These are phyloP conservation scores for Notiomystis cincta DNA, from an alignment of 2,113 vertebrate genomes.

Conservation along the genomic window DNA sequence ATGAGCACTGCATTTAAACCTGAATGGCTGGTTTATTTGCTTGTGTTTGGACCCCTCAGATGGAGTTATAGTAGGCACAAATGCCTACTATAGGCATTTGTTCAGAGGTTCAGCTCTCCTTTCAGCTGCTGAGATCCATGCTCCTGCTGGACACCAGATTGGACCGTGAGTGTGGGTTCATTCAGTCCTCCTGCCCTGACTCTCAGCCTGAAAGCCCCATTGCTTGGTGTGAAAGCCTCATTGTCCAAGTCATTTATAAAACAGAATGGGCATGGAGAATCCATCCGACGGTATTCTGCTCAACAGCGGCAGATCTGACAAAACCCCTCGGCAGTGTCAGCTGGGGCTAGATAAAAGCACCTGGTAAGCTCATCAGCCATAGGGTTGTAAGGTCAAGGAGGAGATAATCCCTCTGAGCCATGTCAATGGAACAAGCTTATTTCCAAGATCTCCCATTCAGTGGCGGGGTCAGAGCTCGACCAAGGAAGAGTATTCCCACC, in stretches of 20 bases:
- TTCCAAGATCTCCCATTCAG: constrained; percentile 27
- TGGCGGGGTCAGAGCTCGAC: background rate
- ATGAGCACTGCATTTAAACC: background rate
- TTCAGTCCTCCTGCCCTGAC: background rate
- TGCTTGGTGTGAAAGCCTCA: constrained; percentile 42
- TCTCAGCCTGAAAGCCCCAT: constrained; percentile 10
- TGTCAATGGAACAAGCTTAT: constrained; percentile 56
- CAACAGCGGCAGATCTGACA: constrained; percentile 36
- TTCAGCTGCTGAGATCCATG: background rate
- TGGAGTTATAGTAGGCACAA: background rate
- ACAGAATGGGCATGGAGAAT: constrained; percentile 58
- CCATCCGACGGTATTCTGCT: constrained; percentile 27
- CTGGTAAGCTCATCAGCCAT: constrained; percentile 59
- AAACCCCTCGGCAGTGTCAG: constrained; percentile 43
- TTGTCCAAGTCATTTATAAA: constrained; percentile 41
- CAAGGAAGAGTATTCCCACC: background rate
- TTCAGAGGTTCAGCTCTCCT: background rate
- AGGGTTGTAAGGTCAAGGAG: constrained; percentile 65
- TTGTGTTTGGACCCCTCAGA: background rate
- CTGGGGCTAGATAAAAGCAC: constrained; percentile 61
- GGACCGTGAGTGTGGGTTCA: background rate
- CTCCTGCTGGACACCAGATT: background rate
- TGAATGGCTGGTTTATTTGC: background rate
- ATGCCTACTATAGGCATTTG: background rate
- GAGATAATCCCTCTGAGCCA: constrained; percentile 52